These are phyloP conservation scores for Stegodyphus dumicola DNA, from an alignment of 1,140 invertebrate genomes.

Conservation along the genomic window DNA sequence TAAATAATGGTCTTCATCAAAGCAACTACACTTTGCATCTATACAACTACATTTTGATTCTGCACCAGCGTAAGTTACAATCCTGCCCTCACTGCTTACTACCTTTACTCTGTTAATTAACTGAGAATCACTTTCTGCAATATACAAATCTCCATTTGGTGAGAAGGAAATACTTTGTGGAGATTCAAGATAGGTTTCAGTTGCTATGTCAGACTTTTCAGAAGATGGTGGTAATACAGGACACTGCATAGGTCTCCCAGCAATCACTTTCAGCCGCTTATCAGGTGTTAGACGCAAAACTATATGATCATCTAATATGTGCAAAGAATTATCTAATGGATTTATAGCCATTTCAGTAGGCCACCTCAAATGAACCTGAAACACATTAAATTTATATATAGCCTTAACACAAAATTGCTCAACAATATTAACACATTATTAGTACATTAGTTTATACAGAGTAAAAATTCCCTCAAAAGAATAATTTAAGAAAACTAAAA, in stretches of 20 bases:
- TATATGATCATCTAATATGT: constrained; percentile 94
- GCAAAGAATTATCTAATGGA: constrained; percentile 90
- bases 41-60: constrained; percentile 72
- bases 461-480: too few species aligned
- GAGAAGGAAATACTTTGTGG: constrained; percentile 82
- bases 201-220: constrained; percentile 60
- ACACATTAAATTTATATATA: constrained; percentile 24
- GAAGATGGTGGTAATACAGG: constrained; percentile 68
- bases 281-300: constrained; percentile 92
- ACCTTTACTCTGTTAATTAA: constrained; percentile 86
- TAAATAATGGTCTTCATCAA: constrained; percentile 88
- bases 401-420: not conserved
- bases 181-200: constrained; percentile 66
- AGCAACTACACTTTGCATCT: constrained; percentile 75
- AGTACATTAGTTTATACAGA: too few species aligned
- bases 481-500: too few species aligned
- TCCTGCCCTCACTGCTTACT: constrained; percentile 69
- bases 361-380: constrained; percentile 88
- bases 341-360: constrained; percentile 92
- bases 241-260: constrained; percentile 89
- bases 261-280: constrained; percentile 80
- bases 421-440: not conserved
- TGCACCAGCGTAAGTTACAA: constrained; percentile 71
- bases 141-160: constrained; percentile 90
- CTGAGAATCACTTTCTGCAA: constrained; percentile 92